A percentile compares a stretch with the other conserved stretches of the same genome.
Conservation (phyloP, 2,113 vertebrate genomes). For the Cebidichthys violaceus region DNA sequence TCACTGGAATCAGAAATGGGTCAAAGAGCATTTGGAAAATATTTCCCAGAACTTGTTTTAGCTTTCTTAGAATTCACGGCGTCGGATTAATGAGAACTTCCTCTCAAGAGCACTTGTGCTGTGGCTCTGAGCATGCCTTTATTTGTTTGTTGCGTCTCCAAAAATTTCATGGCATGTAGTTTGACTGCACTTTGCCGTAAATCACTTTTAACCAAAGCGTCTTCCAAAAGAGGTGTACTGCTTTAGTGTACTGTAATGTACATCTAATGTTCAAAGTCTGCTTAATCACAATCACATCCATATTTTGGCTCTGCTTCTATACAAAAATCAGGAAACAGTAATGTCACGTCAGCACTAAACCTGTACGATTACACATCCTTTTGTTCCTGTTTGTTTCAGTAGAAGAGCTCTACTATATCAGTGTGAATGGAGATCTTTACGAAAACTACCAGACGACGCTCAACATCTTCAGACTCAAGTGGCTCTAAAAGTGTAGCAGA, state of each 20-base stretch:
- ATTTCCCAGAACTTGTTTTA: conserved; percentile 3
- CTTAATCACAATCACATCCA: background rate
- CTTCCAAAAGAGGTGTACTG: background rate
- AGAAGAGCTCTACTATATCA: background rate
- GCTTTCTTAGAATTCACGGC: conserved; percentile 8
- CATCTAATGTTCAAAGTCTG: too few relatives aligned
- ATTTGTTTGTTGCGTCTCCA: too few relatives aligned
- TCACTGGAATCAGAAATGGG: conserved; percentile 37
- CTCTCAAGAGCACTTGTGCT: background rate
- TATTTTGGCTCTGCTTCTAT: background rate
- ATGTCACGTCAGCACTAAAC: background rate
- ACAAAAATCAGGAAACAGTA: too few relatives aligned
- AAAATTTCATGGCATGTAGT: background rate
- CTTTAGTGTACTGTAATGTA: too few relatives aligned
- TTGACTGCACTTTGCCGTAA: background rate
- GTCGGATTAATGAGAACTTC: background rate
- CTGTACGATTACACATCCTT: background rate
- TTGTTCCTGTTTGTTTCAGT: background rate
- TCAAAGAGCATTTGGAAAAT: conserved; percentile 39
- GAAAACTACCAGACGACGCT: background rate
- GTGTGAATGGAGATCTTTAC: background rate
- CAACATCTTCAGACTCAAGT: background rate
- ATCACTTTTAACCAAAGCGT: background rate
- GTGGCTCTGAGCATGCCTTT: too few relatives aligned
- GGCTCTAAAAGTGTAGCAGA: background rate